Percentiles rank a stretch among this genome's conserved stretches.
phyloP scores from a whole-genome alignment of 2,888 invertebrate genomes.

The Thysanoteuthis rhombus region DNA sequence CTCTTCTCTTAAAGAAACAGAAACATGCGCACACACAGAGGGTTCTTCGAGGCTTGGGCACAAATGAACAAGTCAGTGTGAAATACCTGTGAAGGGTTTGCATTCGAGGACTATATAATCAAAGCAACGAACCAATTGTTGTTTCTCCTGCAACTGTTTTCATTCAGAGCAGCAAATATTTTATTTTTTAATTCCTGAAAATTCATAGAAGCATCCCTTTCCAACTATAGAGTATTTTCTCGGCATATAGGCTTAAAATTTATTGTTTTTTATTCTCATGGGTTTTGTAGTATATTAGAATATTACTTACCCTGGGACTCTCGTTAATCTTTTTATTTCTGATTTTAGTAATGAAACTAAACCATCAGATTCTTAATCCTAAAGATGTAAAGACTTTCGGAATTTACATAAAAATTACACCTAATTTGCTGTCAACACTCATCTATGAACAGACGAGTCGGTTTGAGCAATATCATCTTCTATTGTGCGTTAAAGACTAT shows the following conservation, averaged over 20 bases:
- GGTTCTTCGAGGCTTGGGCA: no score
- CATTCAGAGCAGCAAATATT: not conserved
- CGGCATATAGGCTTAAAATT: not conserved
- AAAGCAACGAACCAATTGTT: no score
- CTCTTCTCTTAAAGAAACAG: no score
- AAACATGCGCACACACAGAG: no score
- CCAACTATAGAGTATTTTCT: not conserved
- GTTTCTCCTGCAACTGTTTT: not conserved
- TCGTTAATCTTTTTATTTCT: not conserved
- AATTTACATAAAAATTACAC: not conserved
- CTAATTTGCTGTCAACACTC: not conserved
- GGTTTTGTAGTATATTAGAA: not conserved
- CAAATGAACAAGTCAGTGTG: no score
- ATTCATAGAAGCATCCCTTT: not conserved
- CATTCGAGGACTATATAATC: no score
- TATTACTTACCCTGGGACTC: not conserved
- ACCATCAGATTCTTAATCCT: no score
- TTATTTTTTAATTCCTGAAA: not conserved
- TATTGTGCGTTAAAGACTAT: not conserved
- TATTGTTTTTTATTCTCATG: not conserved
- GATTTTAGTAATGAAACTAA: no score
- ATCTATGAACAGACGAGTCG: not conserved
- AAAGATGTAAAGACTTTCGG: no score
- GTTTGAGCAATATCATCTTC: not conserved
- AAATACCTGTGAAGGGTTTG: no score